Evolutionary conservation across 2,888 invertebrate species (phyloP), one percentile per base, ranked within the genome.

Genomic region (Agrenia bidenticulata): DNA sequence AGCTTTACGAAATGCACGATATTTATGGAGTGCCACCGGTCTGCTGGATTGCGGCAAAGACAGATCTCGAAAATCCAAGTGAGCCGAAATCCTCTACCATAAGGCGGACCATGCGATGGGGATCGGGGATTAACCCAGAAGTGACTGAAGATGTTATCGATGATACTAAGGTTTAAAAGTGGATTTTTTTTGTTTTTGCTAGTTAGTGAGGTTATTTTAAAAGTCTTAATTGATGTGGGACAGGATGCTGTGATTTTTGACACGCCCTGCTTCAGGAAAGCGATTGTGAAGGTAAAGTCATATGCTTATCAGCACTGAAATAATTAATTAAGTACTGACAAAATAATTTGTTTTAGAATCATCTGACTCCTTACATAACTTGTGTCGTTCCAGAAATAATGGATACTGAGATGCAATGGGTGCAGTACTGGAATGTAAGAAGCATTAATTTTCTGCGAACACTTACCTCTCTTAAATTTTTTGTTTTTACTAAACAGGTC

Each of bases 121-220:
- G 57, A 19, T 27, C 51, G 2, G 71, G 71, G 23, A 21, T 67
- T 0, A 73, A 73, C 54, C 11, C 39, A 17, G 41, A 37, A 13
- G 67, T 73, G 19, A n/a, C 53, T 9, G 67, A 73, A 32, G 75
- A 75, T 58, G 64, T 75, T n/a, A 66, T 75, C 21, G 73, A 75
- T 57, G 75, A 75, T 53, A 69, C 72, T 11, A 32, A 67, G 42
- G 65, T 65, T 21, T 19, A 53, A 53, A n/a, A 2, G 11, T 11
- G 2, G 15, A 26, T 21, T 49, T 45, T 49, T 49, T 59, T 24
- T 24, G 23, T 42, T 39, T 23, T 56, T 27, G 26, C 13, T 26
- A 9, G 5, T 45, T 19, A 21, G 19, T 24, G 1, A 11, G 39
- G 39, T 45, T 15, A 17, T 45, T 45, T 45, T 45, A 17, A 45